A percentile compares a stretch with the other conserved stretches of the same genome.
These are phyloP conservation scores for Caenorhabditis briggsae DNA, from an alignment of 1,140 invertebrate genomes.

Conservation along the genomic window DNA sequence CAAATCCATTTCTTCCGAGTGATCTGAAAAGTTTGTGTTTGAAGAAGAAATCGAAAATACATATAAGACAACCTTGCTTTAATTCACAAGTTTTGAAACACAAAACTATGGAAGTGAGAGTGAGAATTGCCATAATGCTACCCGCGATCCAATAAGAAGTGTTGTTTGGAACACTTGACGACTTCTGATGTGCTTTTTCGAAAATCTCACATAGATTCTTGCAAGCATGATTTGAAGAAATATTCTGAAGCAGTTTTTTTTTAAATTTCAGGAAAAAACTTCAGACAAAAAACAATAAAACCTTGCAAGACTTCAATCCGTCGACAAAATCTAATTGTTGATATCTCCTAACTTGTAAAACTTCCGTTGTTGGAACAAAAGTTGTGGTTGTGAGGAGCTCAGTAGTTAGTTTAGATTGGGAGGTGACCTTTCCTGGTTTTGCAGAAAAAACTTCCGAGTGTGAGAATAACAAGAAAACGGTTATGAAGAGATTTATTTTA, in stretches of 20 bases:
- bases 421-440: neutral
- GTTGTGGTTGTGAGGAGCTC: neutral
- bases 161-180: neutral
- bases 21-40: neutral
- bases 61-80: neutral
- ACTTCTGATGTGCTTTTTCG: neutral
- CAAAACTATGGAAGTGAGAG: neutral
- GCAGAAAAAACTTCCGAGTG: neutral
- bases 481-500: constrained; percentile 1
- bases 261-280: neutral
- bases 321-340: neutral
- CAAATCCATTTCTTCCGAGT: neutral
- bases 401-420: neutral
- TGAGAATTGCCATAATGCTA: neutral
- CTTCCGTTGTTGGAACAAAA: neutral
- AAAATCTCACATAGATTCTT: neutral
- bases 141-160: neutral
- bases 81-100: constrained; percentile 10
- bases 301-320: neutral
- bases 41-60: neutral
- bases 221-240: neutral
- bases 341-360: neutral
- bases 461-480: neutral
- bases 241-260: neutral
- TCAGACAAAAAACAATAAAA: neutral